Evolutionary conservation across 2,797 vertebrate species (phyloP), one percentile per base, ranked within the genome.

Genomic region (Lithobates pipiens): DNA sequence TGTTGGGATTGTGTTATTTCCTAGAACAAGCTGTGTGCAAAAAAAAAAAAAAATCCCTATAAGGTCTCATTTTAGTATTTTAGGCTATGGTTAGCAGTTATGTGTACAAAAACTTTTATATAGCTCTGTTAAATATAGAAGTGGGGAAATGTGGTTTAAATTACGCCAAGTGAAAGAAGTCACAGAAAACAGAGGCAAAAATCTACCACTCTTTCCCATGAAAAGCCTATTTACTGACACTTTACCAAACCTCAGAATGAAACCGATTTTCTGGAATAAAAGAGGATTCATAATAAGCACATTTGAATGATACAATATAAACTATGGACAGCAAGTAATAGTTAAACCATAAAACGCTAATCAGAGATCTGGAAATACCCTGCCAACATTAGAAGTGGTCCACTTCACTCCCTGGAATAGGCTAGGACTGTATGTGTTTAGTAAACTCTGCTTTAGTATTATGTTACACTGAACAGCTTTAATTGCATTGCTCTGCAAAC

Each of bases 121-220:
- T 63, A 68, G 71, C 71, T 67, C 39, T 80, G 84, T 80, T 85
- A 85, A 80, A 85, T 85, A 75, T 85, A 85, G 84, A 79, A 46
- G n/a, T 39, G n/a, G 34, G 68, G 54, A 34, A 57, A 73, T 85
- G 84, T 80, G 77, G 84, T 85, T 85, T 79, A 73, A 85, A 13
- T 80, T 80, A 80, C 72, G 61, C 84, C 84, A 85, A 80, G 57
- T 80, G 10, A 68, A 79, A 74, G 32, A 25, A 85, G 69, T 67
- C 21, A 36, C 44, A 29, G 76, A 85, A 85, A 85, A 80, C n/a
- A 72, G 61, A 72, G 63, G 32, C 61, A 67, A 50, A 50, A 69
- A 79, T 80, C 57, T 23, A 80, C 68, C 29, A 75, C 67, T 67
- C 50, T 65, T 32, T 69, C 7, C 27, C 34, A 57, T 85, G 61